phyloP scores from a whole-genome alignment of 2,888 invertebrate genomes.

The Machimus atricapillus region DNA sequence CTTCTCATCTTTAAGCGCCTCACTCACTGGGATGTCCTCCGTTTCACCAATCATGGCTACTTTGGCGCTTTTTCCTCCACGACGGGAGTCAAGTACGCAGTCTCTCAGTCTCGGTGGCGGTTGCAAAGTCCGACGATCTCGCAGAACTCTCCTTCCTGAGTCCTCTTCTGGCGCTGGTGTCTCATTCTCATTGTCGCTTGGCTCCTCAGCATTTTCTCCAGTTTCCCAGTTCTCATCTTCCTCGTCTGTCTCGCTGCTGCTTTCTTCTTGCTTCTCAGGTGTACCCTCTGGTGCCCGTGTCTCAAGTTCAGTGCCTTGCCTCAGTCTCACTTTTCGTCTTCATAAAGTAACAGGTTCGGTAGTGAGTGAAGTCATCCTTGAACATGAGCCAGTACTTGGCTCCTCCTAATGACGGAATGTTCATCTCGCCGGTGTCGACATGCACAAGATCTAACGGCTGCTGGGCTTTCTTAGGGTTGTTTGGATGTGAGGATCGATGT shows the following conservation, averaged over 20 bases:
- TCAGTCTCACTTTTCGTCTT: background rate
- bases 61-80: too few species aligned
- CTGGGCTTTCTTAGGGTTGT: background rate
- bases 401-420: background rate
- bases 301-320: too few species aligned
- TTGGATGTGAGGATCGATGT: background rate
- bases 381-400: background rate
- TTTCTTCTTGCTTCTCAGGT: too few species aligned
- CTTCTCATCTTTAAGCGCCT: background rate
- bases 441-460: background rate
- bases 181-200: background rate
- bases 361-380: background rate
- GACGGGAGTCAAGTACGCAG: too few species aligned
- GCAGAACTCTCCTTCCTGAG: background rate
- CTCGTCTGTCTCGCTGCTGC: background rate
- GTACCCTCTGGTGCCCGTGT: too few species aligned
- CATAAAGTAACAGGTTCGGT: background rate
- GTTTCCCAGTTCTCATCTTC: too few species aligned
- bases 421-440: background rate
- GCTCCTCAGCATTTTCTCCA: too few species aligned
- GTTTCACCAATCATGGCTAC: background rate
- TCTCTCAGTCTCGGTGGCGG: too few species aligned
- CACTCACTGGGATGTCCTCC: background rate
- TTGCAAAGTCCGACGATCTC: background rate
- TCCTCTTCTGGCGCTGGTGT: background rate